A percentile compares a stretch with the other conserved stretches of the same genome.
These are phyloP conservation scores for Protaetia brevitarsis DNA, from an alignment of 1,140 invertebrate genomes.

Conservation along the genomic window DNA sequence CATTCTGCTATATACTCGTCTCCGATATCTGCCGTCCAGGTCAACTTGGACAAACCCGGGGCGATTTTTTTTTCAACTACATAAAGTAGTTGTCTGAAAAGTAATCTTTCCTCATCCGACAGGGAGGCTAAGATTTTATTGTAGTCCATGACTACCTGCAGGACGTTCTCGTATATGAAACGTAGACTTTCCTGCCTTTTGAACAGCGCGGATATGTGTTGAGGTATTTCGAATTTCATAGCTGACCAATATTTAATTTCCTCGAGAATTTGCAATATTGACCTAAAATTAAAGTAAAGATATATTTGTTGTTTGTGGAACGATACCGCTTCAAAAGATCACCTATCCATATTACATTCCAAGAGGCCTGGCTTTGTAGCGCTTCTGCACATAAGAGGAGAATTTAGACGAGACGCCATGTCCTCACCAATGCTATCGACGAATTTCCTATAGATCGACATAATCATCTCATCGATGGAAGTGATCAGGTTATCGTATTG, in stretches of 20 bases:
- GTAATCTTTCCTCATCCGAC: slow-evolving; percentile 56
- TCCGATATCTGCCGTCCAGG: slow-evolving; percentile 70
- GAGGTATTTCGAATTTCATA: slow-evolving; percentile 63
- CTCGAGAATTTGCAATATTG: slow-evolving; percentile 59
- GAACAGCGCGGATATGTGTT: slow-evolving; percentile 59
- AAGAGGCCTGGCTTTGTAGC: slow-evolving; percentile 61
- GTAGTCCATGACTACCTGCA: slow-evolving; percentile 73
- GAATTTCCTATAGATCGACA: slow-evolving; percentile 66
- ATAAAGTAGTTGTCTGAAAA: slow-evolving; percentile 57
- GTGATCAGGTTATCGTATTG: slow-evolving; percentile 63
- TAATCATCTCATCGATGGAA: slow-evolving; percentile 64
- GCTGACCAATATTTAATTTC: slow-evolving; percentile 70
- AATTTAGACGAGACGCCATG: slow-evolving; percentile 62
- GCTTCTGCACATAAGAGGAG: slow-evolving; percentile 68
- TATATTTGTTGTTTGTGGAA: too few species aligned
- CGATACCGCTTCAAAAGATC: too few species aligned
- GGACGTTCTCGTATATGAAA: slow-evolving; percentile 69
- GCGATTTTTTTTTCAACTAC: slow-evolving; percentile 69
- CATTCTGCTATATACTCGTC: slow-evolving; percentile 78
- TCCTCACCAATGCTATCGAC: slow-evolving; percentile 56
- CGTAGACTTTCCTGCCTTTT: slow-evolving; percentile 61
- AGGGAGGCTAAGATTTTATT: slow-evolving; percentile 70
- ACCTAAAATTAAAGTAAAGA: slow-evolving; percentile 43
- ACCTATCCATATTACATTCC: slow-evolving; percentile 78
- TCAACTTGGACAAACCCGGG: slow-evolving; percentile 74